Base-by-base conservation (phyloP, 2,797 vertebrate species). In the Podarcis siculus region DNA sequence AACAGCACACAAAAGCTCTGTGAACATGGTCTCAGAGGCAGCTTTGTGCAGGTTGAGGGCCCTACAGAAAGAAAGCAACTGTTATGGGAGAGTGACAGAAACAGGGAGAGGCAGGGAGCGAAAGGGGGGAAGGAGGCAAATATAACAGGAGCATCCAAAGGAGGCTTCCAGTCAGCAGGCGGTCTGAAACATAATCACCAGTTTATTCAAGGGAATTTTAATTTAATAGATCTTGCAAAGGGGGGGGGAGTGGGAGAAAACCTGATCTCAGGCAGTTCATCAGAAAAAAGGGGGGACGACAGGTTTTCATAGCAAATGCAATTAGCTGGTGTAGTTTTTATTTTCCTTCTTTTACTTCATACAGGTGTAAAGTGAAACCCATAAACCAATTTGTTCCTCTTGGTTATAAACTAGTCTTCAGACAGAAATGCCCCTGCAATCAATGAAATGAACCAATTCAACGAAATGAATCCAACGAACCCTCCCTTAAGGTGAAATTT, bases 261-360 rank as follows among this genome's bases (percentile, higher is more conserved):
- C 5, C 15, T 13, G 2, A 25, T 2, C 2, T 35, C 67, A 87
- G 0, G 3, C 27, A 5, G 6, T 19, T 72, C 10, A 42, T 42
- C 88, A 66, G 71, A 66, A 71, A n/a, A 77, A 64, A 17, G 37
- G 55, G 25, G 35, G 83, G 42, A 77, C 66, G 25, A 71, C 35
- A 37, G 71, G 30, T 73, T 90, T 93, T 87, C 12, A 49, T 73
- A 85, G 61, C 1, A 1, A 86, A 89, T 84, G 6, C 89, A 88
- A 93, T 91, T 91, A 92, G 86, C 87, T 83, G 80, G n/a, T 23
- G 5, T 73, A 92, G n/a, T 89, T 85, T 58, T 9, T 93, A 90
- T 95, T 94, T 93, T 89, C 75, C 17, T 25, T 79, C 55, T 21
- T 77, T 87, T 69, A 45, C 35, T 49, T 85, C 89, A 89, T 13